These are phyloP conservation scores for Anolis apletophallus DNA, from an alignment of 2,797 vertebrate species.

Conservation along the genomic window DNA sequence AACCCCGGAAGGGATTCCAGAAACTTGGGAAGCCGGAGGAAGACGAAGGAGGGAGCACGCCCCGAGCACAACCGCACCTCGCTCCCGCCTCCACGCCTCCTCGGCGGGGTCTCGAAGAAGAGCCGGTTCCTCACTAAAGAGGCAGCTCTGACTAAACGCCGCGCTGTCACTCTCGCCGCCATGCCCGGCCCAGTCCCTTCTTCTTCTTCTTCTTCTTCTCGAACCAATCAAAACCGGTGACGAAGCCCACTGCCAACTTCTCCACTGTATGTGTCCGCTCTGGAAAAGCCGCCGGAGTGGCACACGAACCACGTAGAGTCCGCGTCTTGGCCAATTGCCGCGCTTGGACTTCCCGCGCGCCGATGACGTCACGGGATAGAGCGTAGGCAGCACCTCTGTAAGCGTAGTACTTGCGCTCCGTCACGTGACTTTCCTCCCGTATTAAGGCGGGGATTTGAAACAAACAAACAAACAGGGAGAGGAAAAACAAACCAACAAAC, in stretches of 20 bases:
- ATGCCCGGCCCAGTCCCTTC: not conserved
- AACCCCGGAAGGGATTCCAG: not conserved
- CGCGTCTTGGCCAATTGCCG: not conserved
- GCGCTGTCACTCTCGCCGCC: not conserved
- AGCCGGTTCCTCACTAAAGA: not conserved
- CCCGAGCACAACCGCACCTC: conserved; percentile 1
- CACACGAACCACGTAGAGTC: not conserved
- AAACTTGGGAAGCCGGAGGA: not conserved
- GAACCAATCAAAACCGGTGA: not conserved
- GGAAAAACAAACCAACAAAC: not conserved
- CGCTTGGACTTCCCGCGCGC: not conserved
- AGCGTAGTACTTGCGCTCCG: not conserved
- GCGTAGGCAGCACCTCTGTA: not conserved
- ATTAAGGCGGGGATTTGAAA: not conserved
- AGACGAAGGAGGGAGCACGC: not conserved
- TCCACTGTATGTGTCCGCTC: too few relatives aligned
- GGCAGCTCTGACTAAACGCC: accelerated
- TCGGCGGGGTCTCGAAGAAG: not conserved
- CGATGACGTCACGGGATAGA: not conserved
- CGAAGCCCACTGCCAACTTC: too few relatives aligned
- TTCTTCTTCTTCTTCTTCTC: not conserved
- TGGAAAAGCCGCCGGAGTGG: not conserved
- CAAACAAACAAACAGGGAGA: not conserved
- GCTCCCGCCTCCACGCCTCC: not conserved
- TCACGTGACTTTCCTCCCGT: not conserved